Evolutionary conservation across 2,888 invertebrate genomes (phyloP), one percentile per base, ranked within the genome.

Genomic region (Halocaridina rubra): DNA sequence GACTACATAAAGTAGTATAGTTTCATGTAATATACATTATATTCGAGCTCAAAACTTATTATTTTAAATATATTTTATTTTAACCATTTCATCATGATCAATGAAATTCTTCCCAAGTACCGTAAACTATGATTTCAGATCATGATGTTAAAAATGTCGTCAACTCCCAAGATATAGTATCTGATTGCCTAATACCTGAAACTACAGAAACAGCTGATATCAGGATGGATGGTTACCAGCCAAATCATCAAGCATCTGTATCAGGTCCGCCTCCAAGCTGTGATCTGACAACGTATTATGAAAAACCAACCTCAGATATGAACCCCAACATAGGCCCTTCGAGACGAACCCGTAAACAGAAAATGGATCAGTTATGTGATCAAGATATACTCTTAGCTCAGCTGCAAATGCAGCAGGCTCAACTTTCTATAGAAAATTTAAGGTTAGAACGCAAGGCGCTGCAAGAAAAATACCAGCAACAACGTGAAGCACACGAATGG

Each of bases 391-490:
- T 84, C 19, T 46, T 84, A 33, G 82, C 82, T 27, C 82, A 84
- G 32, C 33, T 84, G 72, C 82, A 84, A 59, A 84, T 84, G 82
- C 82, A 84, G 24, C 82, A 84, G 53, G 78, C 82, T 10, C 82
- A 84, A 13, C 72, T 84, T 22, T 84, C 82, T 19, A 84, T 84
- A 78, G 82, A 84, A 78, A 84, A 84, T 32, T 84, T 84, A 69
- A 46, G 78, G 61, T 61, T 84, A 64, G 82, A 84, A 27, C 57
- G 82, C 22, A 84, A 84, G 53, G 59, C 46, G 39, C 59, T 84
- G 13, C 82, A 84, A 64, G 82, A 84, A 39, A 32, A 32, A 33
- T 84, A 72, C 59, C 82, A 84, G 53, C 82, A 84, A 19, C 82
- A 84, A 67, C 32, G 82, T 24, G 82, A 84, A 22, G 78, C 82